Evolutionary conservation across 1,140 invertebrate genomes (phyloP), one percentile per base, ranked within the genome.

Genomic region (Drosophila arizonae): DNA sequence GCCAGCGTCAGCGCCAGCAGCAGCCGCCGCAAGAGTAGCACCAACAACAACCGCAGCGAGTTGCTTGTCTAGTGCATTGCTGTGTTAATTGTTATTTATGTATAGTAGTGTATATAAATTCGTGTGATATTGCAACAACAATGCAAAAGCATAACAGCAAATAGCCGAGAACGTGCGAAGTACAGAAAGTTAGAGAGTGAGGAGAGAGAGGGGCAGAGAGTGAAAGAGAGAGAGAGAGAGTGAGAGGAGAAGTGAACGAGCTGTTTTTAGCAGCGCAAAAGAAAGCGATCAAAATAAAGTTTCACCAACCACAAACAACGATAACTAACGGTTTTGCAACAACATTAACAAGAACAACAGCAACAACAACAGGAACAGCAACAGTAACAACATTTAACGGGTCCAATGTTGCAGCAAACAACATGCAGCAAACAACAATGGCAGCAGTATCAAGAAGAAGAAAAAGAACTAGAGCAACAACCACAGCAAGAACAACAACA

Each of bases 401-500:
- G 84, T 87, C 84, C 84, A 87, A 87, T 87, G 84, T 87, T 87
- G 84, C 84, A 88, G 84, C 79, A 68, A 82, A 79, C 73, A 88
- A 87, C 72, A 82, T 88, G 82, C 82, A 87, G 79, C 84, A 88
- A 87, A 79, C 70, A 77, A 76, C 69, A 77, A 72, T 75, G 76
- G 70, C 70, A 74, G 69, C 64, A 76, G 63, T 69, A 75, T 60
- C 73, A 74, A 73, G 66, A 77, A 58, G 41, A 72, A 66, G 24
- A 61, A 36, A 71, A 78, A 52, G 43, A 77, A 41, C 78, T 69
- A 15, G 58, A 65, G 15, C 79, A 67, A 26, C 24, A 67, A 41
- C 52, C 69, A 17, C 52, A 64, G 33, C 55, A 74, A 21, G 36
- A 61, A 52, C 51, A 70, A 26, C 64, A 48, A 33, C 68, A 61